Conservation (phyloP, 2,888 invertebrate species). For the Machimus rusticus region DNA sequence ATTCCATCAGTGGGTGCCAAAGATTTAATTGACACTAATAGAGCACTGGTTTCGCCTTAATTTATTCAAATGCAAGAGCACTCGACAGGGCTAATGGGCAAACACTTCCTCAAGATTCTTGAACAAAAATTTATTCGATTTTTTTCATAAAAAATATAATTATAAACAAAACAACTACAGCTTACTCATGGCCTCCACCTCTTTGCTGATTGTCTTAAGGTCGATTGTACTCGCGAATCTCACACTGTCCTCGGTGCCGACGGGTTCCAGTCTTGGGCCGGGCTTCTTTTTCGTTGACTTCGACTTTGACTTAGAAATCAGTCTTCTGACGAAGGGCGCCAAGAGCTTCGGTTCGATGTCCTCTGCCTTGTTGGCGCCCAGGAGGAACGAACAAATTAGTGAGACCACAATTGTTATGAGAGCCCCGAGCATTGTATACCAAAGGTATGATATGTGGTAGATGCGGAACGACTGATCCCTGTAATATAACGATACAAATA, state of each 20-base stretch:
- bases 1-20: constrained; percentile 12
- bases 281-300: not conserved
- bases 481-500: not conserved
- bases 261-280: constrained; percentile 43
- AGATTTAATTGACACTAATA: constrained; percentile 37
- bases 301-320: constrained; percentile 55
- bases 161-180: not conserved
- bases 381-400: constrained; percentile 65
- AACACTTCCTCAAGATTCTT: not conserved
- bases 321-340: constrained; percentile 74
- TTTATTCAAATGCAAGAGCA: not conserved
- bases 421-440: constrained; percentile 74
- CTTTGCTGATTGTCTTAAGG: constrained; percentile 37
- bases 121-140: not conserved
- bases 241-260: constrained; percentile 46
- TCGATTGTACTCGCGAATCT: constrained; percentile 42
- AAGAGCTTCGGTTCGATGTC: constrained; percentile 69
- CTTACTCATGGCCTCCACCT: not conserved
- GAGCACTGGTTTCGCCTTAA: not conserved
- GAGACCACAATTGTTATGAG: constrained; percentile 67
- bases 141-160: not conserved
- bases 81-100: not conserved
- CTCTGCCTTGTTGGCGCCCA: constrained; percentile 65
- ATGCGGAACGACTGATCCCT: constrained; percentile 59
- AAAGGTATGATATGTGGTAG: constrained; percentile 79